Evolutionary conservation across 2,113 vertebrate genomes (phyloP), one percentile per base, ranked within the genome.

Genomic region (Micromys minutus): DNA sequence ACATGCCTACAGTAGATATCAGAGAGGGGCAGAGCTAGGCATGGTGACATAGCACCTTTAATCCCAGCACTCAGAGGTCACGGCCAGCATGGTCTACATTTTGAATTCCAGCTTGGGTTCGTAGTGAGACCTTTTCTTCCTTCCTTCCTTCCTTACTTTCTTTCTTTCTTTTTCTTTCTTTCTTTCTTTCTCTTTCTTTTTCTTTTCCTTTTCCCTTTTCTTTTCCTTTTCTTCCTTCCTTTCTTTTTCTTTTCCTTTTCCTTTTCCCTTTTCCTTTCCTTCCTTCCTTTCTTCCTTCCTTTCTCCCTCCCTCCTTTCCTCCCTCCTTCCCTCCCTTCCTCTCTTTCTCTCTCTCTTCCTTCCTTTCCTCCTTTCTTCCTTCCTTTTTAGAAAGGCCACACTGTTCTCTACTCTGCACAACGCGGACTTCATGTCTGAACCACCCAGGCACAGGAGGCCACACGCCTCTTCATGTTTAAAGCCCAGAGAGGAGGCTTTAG

Each of bases 371-470:
- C 26, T 69, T 36, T 6, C 2, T 76, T 10, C 17, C 4, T 55
- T 36, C 45, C 12, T 21, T 24, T 57, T 12, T 36, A 79, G 50
- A n/a, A 80, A 97, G 94, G 91, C 87, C 65, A 89, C 80, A 79
- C 79, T 90, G 85, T 84, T 47, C 74, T 55, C 87, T 39, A 10
- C 52, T 92, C 65, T 93, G 42, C 79, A 34, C 74, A 87, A 71
- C 61, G 63, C 21, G 79, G 34, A 36, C n/a, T 71, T 45, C 1
- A 4, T 12, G 87, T 76, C 89, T 80, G 61, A 71, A 91, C 45
- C 45, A 85, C 93, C 80, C 71, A 92, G 80, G 89, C 91, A 93
- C 22, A 87, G 63, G 45, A 79, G 57, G 36, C 47, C 11, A 3
- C 12, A 50, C 65, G 42, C 69, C 65, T 74, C 31, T 61, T 47